A percentile compares a stretch with the other conserved stretches of the same genome.
Conservation (phyloP, 2,797 vertebrate species). For the Rhinoraja longicauda region DNA sequence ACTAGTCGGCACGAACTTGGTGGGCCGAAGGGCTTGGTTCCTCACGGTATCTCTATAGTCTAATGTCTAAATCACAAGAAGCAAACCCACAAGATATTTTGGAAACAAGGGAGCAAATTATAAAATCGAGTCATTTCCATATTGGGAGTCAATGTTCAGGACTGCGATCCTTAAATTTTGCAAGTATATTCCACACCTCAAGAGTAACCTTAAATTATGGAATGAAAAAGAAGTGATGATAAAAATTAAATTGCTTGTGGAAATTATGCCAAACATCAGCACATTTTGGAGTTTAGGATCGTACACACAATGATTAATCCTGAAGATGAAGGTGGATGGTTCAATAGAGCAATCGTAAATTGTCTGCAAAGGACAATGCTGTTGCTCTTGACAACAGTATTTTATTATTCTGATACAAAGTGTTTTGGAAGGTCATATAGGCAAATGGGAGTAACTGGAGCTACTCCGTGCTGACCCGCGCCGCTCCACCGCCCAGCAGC, state of each 20-base stretch:
- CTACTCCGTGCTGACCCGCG: too few relatives aligned
- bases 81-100: neutral
- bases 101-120: neutral
- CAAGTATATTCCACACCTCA: neutral
- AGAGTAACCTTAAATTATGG: neutral
- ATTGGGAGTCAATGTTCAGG: neutral
- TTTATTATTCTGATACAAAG: neutral
- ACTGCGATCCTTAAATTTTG: neutral
- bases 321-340: constrained; percentile 12
- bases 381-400: neutral
- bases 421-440: neutral
- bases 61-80: neutral
- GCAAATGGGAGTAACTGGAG: neutral
- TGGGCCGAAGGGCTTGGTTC: too few relatives aligned
- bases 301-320: neutral
- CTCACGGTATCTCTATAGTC: too few relatives aligned
- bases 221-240: neutral
- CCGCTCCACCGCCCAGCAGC: too few relatives aligned
- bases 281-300: neutral
- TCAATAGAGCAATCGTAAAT: neutral
- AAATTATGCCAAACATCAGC: neutral
- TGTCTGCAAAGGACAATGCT: neutral
- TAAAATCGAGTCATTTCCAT: neutral
- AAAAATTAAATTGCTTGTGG: neutral
- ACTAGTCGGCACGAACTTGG: too few relatives aligned